Evolutionary conservation across 2,888 invertebrate genomes (phyloP).

Genomic region (Cephus runcator): DNA sequence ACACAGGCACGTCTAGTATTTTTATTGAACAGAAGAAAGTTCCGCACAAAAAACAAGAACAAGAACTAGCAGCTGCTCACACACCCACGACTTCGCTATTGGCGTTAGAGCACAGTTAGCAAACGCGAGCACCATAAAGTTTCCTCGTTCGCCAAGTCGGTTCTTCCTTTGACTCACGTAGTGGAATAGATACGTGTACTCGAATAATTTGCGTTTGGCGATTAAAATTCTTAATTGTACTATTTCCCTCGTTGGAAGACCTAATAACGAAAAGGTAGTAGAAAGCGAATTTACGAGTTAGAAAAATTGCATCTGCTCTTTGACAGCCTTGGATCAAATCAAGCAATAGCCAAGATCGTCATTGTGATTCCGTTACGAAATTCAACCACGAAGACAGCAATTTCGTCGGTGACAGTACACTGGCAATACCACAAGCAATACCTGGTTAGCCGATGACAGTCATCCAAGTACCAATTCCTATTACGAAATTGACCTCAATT

Average conservation of each 20-base stretch:
- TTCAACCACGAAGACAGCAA: neutral
- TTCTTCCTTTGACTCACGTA: neutral
- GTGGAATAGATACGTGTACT: neutral
- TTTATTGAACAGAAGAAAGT: neutral
- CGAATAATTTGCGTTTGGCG: neutral
- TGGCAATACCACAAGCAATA: neutral
- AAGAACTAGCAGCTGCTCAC: neutral
- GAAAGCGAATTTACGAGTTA: neutral
- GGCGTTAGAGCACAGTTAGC: neutral
- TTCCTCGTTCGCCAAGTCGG: neutral
- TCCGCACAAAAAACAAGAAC: neutral
- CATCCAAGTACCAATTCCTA: neutral
- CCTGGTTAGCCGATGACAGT: neutral
- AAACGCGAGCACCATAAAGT: neutral
- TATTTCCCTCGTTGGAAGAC: neutral
- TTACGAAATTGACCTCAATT: neutral
- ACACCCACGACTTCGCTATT: neutral
- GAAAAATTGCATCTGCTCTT: neutral
- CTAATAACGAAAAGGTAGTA: neutral
- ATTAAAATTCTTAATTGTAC: neutral
- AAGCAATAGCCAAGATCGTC: neutral
- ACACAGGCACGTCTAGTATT: neutral
- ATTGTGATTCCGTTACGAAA: neutral
- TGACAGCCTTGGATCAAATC: neutral
- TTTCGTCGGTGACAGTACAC: neutral